Percentiles rank a stretch among this genome's conserved stretches.
These are phyloP conservation scores for Coryphaenoides rupestris DNA, from an alignment of 2,113 vertebrate species.

Conservation along the genomic window DNA sequence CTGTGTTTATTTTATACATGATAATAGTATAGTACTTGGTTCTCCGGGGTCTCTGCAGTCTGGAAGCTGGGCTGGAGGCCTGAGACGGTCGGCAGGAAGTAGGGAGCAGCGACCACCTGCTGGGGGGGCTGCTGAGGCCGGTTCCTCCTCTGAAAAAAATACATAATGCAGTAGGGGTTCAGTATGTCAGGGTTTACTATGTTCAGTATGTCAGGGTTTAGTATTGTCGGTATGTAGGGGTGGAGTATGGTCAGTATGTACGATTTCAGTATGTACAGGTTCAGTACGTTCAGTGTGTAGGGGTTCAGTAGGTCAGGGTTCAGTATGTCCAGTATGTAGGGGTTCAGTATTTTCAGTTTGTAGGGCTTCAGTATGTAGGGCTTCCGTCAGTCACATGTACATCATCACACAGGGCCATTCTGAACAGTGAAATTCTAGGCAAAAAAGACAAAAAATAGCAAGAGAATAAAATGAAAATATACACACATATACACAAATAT, in stretches of 20 bases:
- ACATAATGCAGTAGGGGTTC: neutral
- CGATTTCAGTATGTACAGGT: neutral
- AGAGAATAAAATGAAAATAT: no score
- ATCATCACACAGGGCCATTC: no score
- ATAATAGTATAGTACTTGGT: slow-evolving; percentile 64
- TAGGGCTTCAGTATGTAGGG: neutral
- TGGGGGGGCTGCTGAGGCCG: slow-evolving; percentile 85
- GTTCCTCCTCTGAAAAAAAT: slow-evolving; percentile 81
- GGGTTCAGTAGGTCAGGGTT: no score
- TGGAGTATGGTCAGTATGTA: neutral
- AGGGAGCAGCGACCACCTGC: slow-evolving; percentile 83
- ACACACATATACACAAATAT: no score
- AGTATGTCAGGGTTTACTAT: neutral
- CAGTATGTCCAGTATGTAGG: neutral
- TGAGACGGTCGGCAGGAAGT: slow-evolving; percentile 92
- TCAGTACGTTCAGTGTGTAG: neutral
- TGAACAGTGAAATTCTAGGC: no score
- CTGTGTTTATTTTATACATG: slow-evolving; percentile 25
- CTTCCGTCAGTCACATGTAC: no score
- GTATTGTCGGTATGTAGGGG: no score
- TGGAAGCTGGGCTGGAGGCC: slow-evolving; percentile 84
- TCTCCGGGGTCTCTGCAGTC: slow-evolving; percentile 50
- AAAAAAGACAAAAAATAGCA: no score
- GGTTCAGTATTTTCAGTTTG: neutral
- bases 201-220: neutral